These are phyloP conservation scores for Reticulitermes lucifugus DNA, from an alignment of 2,888 invertebrate genomes.

Conservation along the genomic window DNA sequence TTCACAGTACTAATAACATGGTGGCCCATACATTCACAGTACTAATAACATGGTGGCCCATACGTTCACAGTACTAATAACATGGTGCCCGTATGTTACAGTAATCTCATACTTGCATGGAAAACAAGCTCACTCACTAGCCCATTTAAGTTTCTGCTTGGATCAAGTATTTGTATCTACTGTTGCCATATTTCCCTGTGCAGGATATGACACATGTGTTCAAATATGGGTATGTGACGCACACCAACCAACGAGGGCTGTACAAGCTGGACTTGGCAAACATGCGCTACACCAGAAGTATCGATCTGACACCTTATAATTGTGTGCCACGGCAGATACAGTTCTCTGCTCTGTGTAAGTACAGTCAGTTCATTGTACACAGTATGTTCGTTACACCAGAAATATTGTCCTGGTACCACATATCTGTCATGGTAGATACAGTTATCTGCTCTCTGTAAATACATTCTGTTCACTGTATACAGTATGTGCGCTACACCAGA, in stretches of 20 bases:
- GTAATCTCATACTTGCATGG: too few relatives aligned
- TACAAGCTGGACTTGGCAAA: conserved; percentile 79
- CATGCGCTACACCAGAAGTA: conserved; percentile 76
- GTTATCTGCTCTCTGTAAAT: too few relatives aligned
- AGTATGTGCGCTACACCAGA: conserved; percentile 74
- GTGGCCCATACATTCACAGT: too few relatives aligned
- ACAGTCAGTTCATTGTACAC: background rate
- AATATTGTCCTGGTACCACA: too few relatives aligned
- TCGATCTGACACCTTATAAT: conserved; percentile 78
- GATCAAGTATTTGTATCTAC: background rate
- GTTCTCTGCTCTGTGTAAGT: conserved; percentile 79
- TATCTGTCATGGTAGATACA: too few relatives aligned
- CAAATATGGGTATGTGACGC: conserved; percentile 80
- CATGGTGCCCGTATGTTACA: too few relatives aligned
- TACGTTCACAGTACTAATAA: too few relatives aligned
- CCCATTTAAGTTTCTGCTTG: background rate
- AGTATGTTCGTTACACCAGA: too few relatives aligned
- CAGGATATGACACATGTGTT: conserved; percentile 71
- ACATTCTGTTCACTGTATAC: too few relatives aligned
- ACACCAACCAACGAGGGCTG: conserved; percentile 77
- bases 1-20: too few relatives aligned
- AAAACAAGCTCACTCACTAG: background rate
- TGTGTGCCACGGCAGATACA: conserved; percentile 78
- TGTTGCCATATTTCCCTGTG: conserved; percentile 49
- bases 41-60: too few relatives aligned